Percentiles rank a stretch among this genome's conserved stretches.
These are phyloP conservation scores for Ormyrus nitidulus DNA, from an alignment of 2,888 invertebrate species.

Conservation along the genomic window DNA sequence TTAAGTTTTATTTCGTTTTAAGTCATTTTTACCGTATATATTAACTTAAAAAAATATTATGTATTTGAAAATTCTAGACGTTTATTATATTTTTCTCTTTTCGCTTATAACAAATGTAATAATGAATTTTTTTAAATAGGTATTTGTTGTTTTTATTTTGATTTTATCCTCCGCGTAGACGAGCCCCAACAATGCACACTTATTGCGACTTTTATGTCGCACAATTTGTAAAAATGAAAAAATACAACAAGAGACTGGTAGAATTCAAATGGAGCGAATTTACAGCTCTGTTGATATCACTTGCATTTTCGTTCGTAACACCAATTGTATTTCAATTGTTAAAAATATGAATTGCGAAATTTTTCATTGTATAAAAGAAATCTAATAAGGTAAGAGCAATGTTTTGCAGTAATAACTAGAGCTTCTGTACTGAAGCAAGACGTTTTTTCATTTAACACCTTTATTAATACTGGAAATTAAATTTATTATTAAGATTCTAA, in stretches of 20 bases:
- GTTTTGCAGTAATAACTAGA: neutral
- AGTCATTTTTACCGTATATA: conserved; percentile 45
- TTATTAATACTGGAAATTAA: too few species aligned
- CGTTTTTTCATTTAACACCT: too few species aligned
- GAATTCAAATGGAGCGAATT: conserved; percentile 17
- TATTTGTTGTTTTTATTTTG: conserved; percentile 22
- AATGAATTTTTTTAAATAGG: conserved; percentile 31
- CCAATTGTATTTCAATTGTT: conserved; percentile 35
- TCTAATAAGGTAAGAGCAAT: neutral
- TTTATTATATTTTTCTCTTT: conserved; percentile 50
- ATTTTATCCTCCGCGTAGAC: conserved; percentile 38
- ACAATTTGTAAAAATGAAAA: conserved; percentile 31
- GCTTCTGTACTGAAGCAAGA: neutral
- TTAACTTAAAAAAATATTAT: conserved; percentile 39
- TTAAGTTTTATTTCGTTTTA: conserved; percentile 51
- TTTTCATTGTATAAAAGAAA: conserved; percentile 7
- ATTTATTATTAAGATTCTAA: too few species aligned
- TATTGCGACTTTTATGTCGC: conserved; percentile 28
- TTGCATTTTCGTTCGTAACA: conserved; percentile 30
- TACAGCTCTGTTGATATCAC: conserved; percentile 21
- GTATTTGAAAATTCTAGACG: conserved; percentile 33
- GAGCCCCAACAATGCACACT: conserved; percentile 1
- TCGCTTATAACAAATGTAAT: conserved; percentile 34
- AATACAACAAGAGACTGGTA: conserved; percentile 43
- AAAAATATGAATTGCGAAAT: conserved; percentile 17